Percentiles rank a stretch among this genome's conserved stretches.
phyloP scores from a whole-genome alignment of 64 coral and sea anemone species.

The Montipora capricornis region DNA sequence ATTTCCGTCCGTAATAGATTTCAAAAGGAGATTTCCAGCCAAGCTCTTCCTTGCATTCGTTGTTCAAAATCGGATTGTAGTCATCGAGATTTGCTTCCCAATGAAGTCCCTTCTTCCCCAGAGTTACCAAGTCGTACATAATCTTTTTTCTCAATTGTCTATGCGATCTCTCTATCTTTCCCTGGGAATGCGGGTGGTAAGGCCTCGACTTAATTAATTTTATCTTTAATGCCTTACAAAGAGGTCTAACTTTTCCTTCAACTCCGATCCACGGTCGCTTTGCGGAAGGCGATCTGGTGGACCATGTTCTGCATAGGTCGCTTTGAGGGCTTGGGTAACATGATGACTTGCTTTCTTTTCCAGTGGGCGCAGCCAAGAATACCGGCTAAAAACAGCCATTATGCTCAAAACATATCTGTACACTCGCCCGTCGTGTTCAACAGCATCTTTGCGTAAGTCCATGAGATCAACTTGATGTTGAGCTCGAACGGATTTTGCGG shows the following conservation, averaged over 20 bases:
- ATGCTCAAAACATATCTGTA: constrained; percentile 18
- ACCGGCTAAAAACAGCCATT: too few species aligned
- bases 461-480: constrained; percentile 62
- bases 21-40: constrained; percentile 74
- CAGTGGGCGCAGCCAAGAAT: too few species aligned
- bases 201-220: constrained; percentile 46
- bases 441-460: constrained; percentile 34
- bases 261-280: constrained; percentile 36
- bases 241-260: background rate
- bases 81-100: constrained; percentile 30
- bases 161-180: constrained; percentile 43
- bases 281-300: constrained; percentile 49
- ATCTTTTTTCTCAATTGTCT: constrained; percentile 39
- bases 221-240: constrained; percentile 29
- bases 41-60: constrained; percentile 60
- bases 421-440: constrained; percentile 24
- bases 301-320: constrained; percentile 39
- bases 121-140: constrained; percentile 54
- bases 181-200: constrained; percentile 71
- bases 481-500: constrained; percentile 24
- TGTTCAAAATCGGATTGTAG: constrained; percentile 53
- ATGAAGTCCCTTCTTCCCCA: constrained; percentile 50
- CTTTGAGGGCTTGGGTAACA: background rate
- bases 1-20: constrained; percentile 53
- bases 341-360: background rate